Percentiles rank a stretch among this genome's conserved stretches.
Evolutionary conservation across 1,140 invertebrate genomes (phyloP).

Genomic region (Procambarus clarkii): DNA sequence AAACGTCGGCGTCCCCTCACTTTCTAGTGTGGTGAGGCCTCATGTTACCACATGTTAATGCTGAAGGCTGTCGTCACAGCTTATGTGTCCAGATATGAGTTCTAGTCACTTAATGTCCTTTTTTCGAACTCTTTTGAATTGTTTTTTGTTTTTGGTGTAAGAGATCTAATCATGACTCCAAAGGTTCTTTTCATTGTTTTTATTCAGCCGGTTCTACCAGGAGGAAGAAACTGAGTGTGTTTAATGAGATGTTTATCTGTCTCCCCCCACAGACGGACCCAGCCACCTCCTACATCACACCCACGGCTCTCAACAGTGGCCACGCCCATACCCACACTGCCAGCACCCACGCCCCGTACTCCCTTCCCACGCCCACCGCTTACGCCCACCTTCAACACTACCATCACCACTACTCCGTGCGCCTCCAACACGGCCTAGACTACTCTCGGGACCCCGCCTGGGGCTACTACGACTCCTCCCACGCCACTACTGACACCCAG

Average conservation of each 20-base stretch:
- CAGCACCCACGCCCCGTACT: constrained; percentile 26
- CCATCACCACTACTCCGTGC: constrained; percentile 54
- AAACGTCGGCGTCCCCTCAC: too few relatives aligned
- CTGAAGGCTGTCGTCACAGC: too few relatives aligned
- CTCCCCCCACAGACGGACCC: constrained; percentile 41
- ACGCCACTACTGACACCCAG: constrained; percentile 18
- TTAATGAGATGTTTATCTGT: background rate
- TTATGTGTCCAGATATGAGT: too few relatives aligned
- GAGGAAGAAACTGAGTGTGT: too few relatives aligned
- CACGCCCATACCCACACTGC: constrained; percentile 22
- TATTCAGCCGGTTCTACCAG: too few relatives aligned
- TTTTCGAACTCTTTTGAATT: too few relatives aligned
- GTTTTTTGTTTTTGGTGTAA: too few relatives aligned
- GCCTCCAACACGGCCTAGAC: constrained; percentile 50
- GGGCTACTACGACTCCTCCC: constrained; percentile 57
- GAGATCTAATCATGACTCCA: too few relatives aligned
- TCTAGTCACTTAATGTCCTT: too few relatives aligned
- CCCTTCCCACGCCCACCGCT: constrained; percentile 32
- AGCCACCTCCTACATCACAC: constrained; percentile 41
- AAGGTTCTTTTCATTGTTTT: too few relatives aligned
- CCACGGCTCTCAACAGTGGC: constrained; percentile 18
- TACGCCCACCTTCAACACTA: constrained; percentile 59
- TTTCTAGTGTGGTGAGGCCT: too few relatives aligned
- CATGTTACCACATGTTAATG: too few relatives aligned
- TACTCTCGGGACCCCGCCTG: constrained; percentile 55